Evolutionary conservation across 2,888 invertebrate species (phyloP).

Genomic region (Aphrophora alni): DNA sequence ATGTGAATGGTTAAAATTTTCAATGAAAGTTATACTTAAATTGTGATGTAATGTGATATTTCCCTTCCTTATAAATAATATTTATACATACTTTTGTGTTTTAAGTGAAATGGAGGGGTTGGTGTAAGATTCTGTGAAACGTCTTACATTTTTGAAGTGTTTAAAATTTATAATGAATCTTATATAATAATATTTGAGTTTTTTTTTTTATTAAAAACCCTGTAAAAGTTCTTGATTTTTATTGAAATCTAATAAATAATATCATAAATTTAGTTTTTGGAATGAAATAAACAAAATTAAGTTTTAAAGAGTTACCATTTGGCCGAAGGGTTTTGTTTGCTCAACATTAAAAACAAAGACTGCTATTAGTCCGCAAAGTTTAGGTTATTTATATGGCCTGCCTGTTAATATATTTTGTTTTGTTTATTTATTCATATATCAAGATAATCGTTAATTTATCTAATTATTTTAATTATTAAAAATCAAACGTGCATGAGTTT

Average conservation of each 20-base stretch:
- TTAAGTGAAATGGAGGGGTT: too few relatives aligned
- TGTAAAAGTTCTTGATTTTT: too few relatives aligned
- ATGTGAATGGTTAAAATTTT: neutral
- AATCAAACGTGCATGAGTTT: neutral
- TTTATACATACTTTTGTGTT: neutral
- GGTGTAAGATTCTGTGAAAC: neutral
- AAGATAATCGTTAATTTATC: neutral
- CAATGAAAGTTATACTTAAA: neutral
- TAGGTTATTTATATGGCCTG: neutral
- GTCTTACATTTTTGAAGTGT: neutral
- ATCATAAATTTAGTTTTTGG: neutral
- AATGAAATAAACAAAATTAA: neutral
- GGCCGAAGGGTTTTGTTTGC: neutral
- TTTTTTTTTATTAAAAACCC: too few relatives aligned
- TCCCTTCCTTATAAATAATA: neutral
- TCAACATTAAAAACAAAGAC: neutral
- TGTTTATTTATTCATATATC: neutral
- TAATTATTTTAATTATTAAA: neutral
- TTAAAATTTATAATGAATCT: neutral
- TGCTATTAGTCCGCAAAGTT: neutral
- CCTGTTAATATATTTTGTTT: neutral
- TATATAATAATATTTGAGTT: neutral
- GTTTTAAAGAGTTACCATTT: neutral
- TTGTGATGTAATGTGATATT: constrained; percentile 9
- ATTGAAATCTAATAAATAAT: too few relatives aligned